These are phyloP conservation scores for Nannobrachium achirus DNA, from an alignment of 2,113 vertebrate genomes.

Conservation along the genomic window DNA sequence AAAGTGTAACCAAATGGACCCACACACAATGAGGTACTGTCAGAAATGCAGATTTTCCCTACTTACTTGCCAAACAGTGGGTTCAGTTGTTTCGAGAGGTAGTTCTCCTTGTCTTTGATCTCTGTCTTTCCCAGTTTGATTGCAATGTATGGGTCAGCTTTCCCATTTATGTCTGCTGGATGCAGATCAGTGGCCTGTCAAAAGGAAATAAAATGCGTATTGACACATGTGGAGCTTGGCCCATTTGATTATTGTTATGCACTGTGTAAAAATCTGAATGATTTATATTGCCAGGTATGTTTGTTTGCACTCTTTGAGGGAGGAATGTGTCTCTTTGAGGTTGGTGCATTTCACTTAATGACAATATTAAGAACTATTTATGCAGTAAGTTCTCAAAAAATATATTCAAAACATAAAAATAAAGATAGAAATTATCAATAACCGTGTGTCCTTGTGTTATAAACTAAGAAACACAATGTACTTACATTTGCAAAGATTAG, in stretches of 20 bases:
- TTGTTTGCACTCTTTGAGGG: too few species aligned
- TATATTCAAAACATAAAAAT: too few species aligned
- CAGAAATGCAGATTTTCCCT: neutral
- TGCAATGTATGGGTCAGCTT: conserved; percentile 94
- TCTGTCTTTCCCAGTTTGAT: conserved; percentile 94
- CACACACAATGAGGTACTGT: neutral
- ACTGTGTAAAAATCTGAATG: neutral
- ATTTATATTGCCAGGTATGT: too few species aligned
- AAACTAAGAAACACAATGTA: too few species aligned
- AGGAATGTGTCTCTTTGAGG: too few species aligned
- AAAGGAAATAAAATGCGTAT: neutral
- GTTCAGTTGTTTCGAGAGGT: conserved; percentile 98
- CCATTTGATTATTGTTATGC: neutral
- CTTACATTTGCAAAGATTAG: too few species aligned
- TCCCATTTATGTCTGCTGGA: conserved; percentile 97
- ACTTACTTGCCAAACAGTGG: conserved; percentile 97
- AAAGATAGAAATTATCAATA: too few species aligned
- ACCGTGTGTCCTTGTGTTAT: too few species aligned
- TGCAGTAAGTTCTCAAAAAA: too few species aligned
- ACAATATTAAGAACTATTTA: too few species aligned
- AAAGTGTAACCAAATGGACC: too few species aligned
- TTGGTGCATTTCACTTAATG: too few species aligned
- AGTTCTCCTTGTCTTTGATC: conserved; percentile 98
- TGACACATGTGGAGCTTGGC: neutral
- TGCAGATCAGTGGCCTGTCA: conserved; percentile 94